phyloP scores from a whole-genome alignment of 2,888 invertebrate genomes.

The Homarus gammarus region DNA sequence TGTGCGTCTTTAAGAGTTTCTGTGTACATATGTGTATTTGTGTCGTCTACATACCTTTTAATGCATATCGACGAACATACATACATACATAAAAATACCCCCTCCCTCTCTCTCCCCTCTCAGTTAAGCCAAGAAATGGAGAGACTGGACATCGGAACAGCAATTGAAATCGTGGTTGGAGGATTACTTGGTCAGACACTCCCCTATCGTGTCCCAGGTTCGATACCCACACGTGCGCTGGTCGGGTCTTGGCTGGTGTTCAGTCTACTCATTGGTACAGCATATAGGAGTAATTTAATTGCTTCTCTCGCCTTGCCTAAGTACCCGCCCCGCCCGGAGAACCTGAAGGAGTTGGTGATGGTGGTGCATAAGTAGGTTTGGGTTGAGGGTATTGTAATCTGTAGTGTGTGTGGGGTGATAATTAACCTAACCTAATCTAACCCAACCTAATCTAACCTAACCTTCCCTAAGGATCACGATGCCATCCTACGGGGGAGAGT shows the following conservation, averaged over 20 bases:
- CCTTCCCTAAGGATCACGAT: slow-evolving; percentile 47
- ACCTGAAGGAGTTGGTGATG: slow-evolving; percentile 32
- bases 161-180: slow-evolving; percentile 11
- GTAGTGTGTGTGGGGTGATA: too few species aligned
- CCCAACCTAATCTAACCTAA: too few species aligned
- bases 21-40: too few species aligned
- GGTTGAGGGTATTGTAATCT: too few species aligned
- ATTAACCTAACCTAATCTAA: too few species aligned
- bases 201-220: background rate
- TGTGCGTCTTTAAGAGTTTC: too few species aligned
- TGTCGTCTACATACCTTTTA: too few species aligned
- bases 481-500: slow-evolving; percentile 60
- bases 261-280: slow-evolving; percentile 32
- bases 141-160: too few species aligned
- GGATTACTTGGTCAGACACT: background rate
- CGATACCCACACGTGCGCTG: slow-evolving; percentile 11
- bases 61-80: too few species aligned
- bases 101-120: too few species aligned
- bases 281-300: slow-evolving; percentile 53
- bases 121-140: too few species aligned
- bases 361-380: slow-evolving; percentile 30
- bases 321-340: slow-evolving; percentile 48
- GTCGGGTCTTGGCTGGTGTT: slow-evolving; percentile 47
- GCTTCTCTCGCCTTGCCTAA: slow-evolving; percentile 52
- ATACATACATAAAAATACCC: too few species aligned